Evolutionary conservation across 2,888 invertebrate species (phyloP).

Genomic region (Drosophila pseudotakahashii): DNA sequence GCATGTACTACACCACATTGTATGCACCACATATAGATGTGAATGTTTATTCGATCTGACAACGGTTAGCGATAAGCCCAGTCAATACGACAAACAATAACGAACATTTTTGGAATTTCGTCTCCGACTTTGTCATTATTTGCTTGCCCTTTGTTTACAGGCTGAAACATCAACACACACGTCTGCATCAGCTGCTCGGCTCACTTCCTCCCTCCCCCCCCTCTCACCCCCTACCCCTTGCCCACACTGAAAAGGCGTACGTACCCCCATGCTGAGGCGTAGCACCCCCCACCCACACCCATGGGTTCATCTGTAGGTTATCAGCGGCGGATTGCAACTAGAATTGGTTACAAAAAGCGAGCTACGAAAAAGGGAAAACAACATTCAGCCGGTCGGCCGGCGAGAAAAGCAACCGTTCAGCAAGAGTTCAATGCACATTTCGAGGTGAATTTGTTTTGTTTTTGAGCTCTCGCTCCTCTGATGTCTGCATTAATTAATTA

Average conservation of each 20-base stretch:
- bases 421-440: constrained; percentile 76
- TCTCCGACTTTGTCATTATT: constrained; percentile 52
- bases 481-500: constrained; percentile 49
- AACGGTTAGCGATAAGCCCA: constrained; percentile 61
- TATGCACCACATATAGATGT: constrained; percentile 4
- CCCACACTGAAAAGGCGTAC: background rate
- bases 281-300: background rate
- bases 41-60: constrained; percentile 56
- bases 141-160: constrained; percentile 62
- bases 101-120: constrained; percentile 40
- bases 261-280: too few relatives aligned
- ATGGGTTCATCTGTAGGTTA: constrained; percentile 37
- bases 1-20: constrained; percentile 1
- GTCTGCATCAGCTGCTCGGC: constrained; percentile 35
- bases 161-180: constrained; percentile 66
- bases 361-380: constrained; percentile 29
- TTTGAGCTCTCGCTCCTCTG: constrained; percentile 21
- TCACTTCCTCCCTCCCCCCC: background rate
- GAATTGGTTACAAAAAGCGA: constrained; percentile 32
- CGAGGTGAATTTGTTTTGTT: constrained; percentile 72
- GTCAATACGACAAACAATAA: constrained; percentile 69
- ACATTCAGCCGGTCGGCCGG: constrained; percentile 18
- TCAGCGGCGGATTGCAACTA: constrained; percentile 31
- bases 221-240: too few relatives aligned
- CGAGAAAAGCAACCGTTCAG: constrained; percentile 3